Base-by-base conservation (phyloP, 2,797 vertebrate genomes). In the Sciurus carolinensis region DNA sequence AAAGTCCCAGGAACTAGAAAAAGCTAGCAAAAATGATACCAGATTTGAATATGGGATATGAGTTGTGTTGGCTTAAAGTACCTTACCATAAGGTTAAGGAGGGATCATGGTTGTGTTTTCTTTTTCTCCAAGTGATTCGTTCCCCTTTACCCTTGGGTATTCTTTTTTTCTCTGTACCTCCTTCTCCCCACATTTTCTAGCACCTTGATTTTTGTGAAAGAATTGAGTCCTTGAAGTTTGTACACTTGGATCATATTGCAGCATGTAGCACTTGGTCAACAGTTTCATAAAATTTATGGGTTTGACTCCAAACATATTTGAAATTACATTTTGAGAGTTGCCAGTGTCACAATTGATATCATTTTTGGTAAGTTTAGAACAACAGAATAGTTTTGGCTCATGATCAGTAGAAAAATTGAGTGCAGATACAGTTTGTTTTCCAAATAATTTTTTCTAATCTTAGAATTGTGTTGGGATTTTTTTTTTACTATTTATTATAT, bases 171-270 rank as follows among this genome's bases (percentile, higher is more conserved):
- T 47, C 12, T 66, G 6, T 76, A 80, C 13, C n/a, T 91, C 69
- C 22, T 94, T 24, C 39, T 24, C 52, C 11, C 22, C 36, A 28
- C 62, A 76, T 94, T 94, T 96, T 87, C 47, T 12, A 94, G 73
- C 84, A 36, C 47, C 26, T 95, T 80, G 66, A 92, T 69, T 96
- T 95, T 97, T 95, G 22, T 83, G 50, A 81, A 94, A 82, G 69
- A 87, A 84, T 90, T 39, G 42, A 73, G 50, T 50, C 54, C 6
- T 72, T 0, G 0, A 92, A 90, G 36, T 8, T n/a, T 95, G 93
- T 88, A 15, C 36, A 44, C 84, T 80, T 52, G 47, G 33, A 28
- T 57, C 39, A 4, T 79, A 50, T 36, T 10, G 0, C 24, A 79
- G 52, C 33, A 72, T 67, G n/a, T 54, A 91, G 39, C 26, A 59